A percentile compares a stretch with the other conserved stretches of the same genome.
Evolutionary conservation across 2,888 invertebrate species (phyloP).

Genomic region (Leptinotarsa rubiginosa): DNA sequence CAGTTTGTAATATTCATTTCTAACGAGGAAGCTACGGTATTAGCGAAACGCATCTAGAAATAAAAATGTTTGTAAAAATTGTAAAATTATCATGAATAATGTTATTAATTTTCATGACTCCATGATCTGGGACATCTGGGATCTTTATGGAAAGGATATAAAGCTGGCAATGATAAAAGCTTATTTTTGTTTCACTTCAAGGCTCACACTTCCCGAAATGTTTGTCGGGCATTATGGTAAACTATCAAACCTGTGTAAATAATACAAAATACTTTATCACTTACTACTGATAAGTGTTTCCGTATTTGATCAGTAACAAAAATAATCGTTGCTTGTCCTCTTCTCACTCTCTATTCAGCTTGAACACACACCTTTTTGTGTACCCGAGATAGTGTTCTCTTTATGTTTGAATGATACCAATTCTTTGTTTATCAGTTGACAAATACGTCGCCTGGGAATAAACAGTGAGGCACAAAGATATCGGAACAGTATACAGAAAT

Average conservation of each 20-base stretch:
- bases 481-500: conserved; percentile 28
- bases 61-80: no score
- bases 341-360: conserved; percentile 46
- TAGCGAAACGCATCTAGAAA: no score
- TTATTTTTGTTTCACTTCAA: conserved; percentile 4
- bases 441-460: conserved; percentile 56
- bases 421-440: conserved; percentile 57
- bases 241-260: conserved; percentile 54
- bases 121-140: no score
- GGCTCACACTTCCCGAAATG: not conserved
- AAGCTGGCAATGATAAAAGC: not conserved
- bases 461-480: conserved; percentile 37
- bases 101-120: no score
- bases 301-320: conserved; percentile 56
- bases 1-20: no score
- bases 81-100: no score
- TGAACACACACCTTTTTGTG: conserved; percentile 55
- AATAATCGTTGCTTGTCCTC: conserved; percentile 53
- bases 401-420: conserved; percentile 57
- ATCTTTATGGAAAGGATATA: not conserved
- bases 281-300: conserved; percentile 59
- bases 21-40: no score
- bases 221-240: conserved; percentile 30
- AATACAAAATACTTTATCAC: conserved; percentile 55
- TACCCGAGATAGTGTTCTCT: conserved; percentile 57